These are phyloP conservation scores for Lepidocolaptes lacrymiger DNA, from an alignment of 2,797 vertebrate species.

Conservation along the genomic window DNA sequence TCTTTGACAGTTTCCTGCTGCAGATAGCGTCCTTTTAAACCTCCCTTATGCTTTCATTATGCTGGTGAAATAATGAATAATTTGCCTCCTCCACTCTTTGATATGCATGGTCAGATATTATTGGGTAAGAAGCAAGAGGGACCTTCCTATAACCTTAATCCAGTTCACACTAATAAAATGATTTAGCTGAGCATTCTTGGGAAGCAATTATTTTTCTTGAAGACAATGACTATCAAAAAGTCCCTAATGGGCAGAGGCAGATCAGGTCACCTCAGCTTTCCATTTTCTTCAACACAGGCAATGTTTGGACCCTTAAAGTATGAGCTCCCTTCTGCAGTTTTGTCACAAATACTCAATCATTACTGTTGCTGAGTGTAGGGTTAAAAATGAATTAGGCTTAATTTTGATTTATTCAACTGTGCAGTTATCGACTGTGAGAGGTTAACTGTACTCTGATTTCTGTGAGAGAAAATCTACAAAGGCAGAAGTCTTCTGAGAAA, in stretches of 20 bases:
- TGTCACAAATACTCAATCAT: conserved; percentile 50
- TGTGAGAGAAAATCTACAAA: conserved; percentile 17
- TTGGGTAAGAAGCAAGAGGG: conserved; percentile 70
- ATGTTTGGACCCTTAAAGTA: conserved; percentile 54
- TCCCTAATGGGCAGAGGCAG: conserved; percentile 71
- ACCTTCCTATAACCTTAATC: conserved; percentile 75
- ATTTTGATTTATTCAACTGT: conserved; percentile 40
- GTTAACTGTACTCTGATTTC: conserved; percentile 22
- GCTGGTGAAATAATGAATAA: conserved; percentile 77
- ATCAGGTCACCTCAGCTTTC: conserved; percentile 73
- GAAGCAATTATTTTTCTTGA: conserved; percentile 79
- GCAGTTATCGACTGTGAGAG: neutral
- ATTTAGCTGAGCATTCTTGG: conserved; percentile 76
- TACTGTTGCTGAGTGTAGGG: conserved; percentile 36
- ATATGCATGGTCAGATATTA: conserved; percentile 78
- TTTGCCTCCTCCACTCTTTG: conserved; percentile 79
- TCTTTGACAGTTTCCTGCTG: conserved; percentile 82
- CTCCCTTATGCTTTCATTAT: conserved; percentile 78
- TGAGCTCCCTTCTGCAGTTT: conserved; percentile 2
- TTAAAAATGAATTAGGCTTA: conserved; percentile 56
- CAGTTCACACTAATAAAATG: conserved; percentile 76
- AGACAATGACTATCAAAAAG: conserved; percentile 75
- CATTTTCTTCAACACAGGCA: conserved; percentile 49
- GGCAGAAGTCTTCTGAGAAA: neutral
- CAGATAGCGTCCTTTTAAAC: conserved; percentile 79